A percentile compares a stretch with the other conserved stretches of the same genome.
These are phyloP conservation scores for Eufriesea mexicana DNA, from an alignment of 1,140 invertebrate genomes.

Conservation along the genomic window DNA sequence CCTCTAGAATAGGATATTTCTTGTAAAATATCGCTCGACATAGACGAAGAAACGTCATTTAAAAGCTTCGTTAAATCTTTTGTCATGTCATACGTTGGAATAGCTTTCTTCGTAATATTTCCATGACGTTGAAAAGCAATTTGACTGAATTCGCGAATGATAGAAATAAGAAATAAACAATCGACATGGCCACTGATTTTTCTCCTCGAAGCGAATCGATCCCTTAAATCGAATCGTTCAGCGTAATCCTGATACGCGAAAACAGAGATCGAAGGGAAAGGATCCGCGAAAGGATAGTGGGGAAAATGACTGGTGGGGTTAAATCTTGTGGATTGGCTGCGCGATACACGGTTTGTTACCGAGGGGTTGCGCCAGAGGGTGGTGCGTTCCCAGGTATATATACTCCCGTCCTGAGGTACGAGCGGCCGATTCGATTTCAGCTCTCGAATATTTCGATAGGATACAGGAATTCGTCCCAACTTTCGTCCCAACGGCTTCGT, in stretches of 20 bases:
- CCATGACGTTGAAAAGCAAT: background rate
- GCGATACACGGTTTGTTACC: conserved; percentile 42
- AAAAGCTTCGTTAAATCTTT: background rate
- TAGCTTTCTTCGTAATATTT: background rate
- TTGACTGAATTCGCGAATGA: too few species aligned
- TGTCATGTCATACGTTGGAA: background rate
- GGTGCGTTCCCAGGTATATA: conserved; percentile 68
- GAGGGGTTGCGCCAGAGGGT: conserved; percentile 68
- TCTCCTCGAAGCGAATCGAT: background rate
- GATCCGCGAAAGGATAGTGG: conserved; percentile 20
- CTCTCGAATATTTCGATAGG: conserved; percentile 46
- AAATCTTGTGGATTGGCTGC: conserved; percentile 64
- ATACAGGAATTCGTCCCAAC: background rate
- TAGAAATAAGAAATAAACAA: background rate
- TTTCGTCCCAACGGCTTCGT: background rate
- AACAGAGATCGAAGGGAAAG: conserved; percentile 5
- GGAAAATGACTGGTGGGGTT: conserved; percentile 52
- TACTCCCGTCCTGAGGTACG: conserved; percentile 45
- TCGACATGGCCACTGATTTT: background rate
- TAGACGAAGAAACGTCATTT: background rate
- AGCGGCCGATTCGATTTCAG: conserved; percentile 59
- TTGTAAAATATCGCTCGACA: background rate
- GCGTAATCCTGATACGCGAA: background rate
- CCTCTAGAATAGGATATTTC: background rate
- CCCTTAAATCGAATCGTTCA: background rate